Percentiles rank a stretch among this genome's conserved stretches.
phyloP scores from a whole-genome alignment of 1,140 invertebrate genomes.

The Penaeus indicus region DNA sequence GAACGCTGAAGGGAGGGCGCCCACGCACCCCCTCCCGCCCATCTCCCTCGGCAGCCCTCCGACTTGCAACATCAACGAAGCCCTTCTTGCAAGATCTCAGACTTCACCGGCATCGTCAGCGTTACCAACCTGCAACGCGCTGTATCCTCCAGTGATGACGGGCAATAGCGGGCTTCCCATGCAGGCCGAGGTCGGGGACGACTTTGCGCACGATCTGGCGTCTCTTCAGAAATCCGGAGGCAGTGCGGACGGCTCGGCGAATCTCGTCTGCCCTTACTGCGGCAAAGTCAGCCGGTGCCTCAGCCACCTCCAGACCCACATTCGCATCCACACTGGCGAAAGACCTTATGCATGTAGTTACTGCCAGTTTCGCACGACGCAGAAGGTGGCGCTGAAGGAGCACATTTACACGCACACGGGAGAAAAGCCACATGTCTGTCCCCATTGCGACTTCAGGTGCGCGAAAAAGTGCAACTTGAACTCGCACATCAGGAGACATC shows the following conservation, averaged over 20 bases:
- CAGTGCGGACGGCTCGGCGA: constrained; percentile 1
- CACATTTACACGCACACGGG: constrained; percentile 62
- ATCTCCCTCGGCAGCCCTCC: background rate
- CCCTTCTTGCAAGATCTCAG: too few relatives aligned
- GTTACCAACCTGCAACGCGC: background rate
- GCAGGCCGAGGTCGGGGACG: background rate
- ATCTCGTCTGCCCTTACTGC: constrained; percentile 38
- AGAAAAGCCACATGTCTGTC: constrained; percentile 55
- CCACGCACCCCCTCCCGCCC: constrained; percentile 17
- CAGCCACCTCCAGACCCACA: constrained; percentile 53
- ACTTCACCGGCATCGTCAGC: background rate
- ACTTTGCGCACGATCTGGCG: constrained; percentile 29
- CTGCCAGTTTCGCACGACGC: constrained; percentile 52
- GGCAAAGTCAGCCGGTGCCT: constrained; percentile 45
- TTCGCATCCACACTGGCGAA: constrained; percentile 52
- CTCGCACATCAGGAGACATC: constrained; percentile 48
- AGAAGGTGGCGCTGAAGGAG: constrained; percentile 59
- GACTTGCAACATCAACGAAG: too few relatives aligned
- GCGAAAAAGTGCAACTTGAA: constrained; percentile 59
- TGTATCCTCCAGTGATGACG: background rate
- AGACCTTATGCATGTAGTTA: constrained; percentile 42
- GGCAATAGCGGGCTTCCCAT: background rate
- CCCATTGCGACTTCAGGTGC: constrained; percentile 53
- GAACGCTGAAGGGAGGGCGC: background rate
- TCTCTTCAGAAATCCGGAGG: constrained; percentile 23